These are phyloP conservation scores for Gymnarchus niloticus DNA, from an alignment of 2,113 vertebrate genomes.

Conservation along the genomic window DNA sequence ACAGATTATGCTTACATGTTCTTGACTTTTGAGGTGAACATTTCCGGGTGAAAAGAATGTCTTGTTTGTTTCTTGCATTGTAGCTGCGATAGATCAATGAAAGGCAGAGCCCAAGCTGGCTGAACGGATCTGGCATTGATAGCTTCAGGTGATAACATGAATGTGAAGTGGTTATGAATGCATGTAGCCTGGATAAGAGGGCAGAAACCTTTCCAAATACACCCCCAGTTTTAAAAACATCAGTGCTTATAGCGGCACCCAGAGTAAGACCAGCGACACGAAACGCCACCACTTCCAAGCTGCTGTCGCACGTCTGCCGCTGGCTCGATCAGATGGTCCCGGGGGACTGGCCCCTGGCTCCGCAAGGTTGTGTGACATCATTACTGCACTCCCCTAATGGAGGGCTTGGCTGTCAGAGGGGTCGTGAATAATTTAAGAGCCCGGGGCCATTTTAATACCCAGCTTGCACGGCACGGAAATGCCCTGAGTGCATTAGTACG, in stretches of 20 bases:
- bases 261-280: background rate
- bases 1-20: background rate
- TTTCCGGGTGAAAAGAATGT: background rate
- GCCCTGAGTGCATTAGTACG: conserved; percentile 62
- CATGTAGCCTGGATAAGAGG: background rate
- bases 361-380: conserved; percentile 60
- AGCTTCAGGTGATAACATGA: background rate
- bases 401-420: conserved; percentile 46
- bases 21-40: background rate
- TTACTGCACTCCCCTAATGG: conserved; percentile 53
- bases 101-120: background rate
- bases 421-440: conserved; percentile 69
- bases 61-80: background rate
- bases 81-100: background rate
- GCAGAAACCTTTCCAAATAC: background rate
- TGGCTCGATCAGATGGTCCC: conserved; percentile 44
- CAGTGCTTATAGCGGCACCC: conserved; percentile 8
- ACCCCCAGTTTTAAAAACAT: background rate
- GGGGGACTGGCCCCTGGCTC: conserved; percentile 51
- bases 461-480: conserved; percentile 47
- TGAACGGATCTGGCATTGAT: background rate
- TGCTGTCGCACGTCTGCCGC: conserved; percentile 28
- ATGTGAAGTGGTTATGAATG: background rate
- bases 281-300: background rate
- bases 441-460: conserved; percentile 60